These are phyloP conservation scores for Sturmia bella DNA, from an alignment of 2,888 invertebrate species.

Conservation along the genomic window DNA sequence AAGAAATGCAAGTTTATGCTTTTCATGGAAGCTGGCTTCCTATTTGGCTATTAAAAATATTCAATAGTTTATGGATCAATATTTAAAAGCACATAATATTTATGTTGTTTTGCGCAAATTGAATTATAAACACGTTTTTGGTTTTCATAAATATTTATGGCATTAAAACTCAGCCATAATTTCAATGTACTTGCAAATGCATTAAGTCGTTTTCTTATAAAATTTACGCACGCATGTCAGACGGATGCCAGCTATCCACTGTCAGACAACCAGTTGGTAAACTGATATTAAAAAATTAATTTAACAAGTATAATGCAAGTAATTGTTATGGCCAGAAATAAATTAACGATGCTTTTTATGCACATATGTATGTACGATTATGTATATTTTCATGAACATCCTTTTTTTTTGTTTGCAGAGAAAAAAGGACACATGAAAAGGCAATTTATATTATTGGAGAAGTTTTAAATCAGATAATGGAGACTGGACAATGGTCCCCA, in stretches of 20 bases:
- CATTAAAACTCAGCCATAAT: not conserved
- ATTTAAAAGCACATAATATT: not conserved
- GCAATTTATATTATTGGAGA: too few relatives aligned
- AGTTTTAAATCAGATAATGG: too few relatives aligned
- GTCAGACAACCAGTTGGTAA: not conserved
- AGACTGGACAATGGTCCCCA: too few relatives aligned
- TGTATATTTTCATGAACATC: not conserved
- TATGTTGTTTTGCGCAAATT: not conserved
- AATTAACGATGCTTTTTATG: not conserved
- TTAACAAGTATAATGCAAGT: not conserved
- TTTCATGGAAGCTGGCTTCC: not conserved
- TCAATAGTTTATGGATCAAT: not conserved
- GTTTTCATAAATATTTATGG: not conserved
- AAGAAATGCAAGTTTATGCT: not conserved
- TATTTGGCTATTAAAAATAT: not conserved
- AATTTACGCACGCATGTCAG: not conserved
- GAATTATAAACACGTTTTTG: not conserved
- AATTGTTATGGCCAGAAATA: not conserved
- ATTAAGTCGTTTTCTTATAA: not conserved
- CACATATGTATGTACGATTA: not conserved
- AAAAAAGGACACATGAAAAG: too few relatives aligned
- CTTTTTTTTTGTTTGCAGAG: not conserved
- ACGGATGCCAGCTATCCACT: not conserved
- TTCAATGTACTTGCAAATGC: conserved; percentile 1
- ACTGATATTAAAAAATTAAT: not conserved